Evolutionary conservation across 2,888 invertebrate genomes (phyloP).

Genomic region (Dynastes maya): DNA sequence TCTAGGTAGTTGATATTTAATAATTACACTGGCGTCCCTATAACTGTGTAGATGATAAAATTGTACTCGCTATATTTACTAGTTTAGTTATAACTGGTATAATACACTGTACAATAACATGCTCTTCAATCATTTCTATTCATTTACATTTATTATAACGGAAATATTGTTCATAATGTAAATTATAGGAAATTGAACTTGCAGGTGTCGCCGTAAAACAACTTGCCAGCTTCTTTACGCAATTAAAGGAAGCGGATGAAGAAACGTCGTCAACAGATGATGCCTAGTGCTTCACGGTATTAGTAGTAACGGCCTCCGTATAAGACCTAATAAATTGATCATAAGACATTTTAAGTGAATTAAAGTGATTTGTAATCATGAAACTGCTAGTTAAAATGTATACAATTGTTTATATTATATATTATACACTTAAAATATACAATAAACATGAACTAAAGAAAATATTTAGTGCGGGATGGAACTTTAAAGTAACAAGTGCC

Average conservation of each 20-base stretch:
- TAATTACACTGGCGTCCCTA: slow-evolving; percentile 46
- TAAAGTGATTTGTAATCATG: slow-evolving; percentile 58
- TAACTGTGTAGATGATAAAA: slow-evolving; percentile 52
- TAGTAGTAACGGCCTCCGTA: slow-evolving; percentile 50
- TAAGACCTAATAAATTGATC: slow-evolving; percentile 53
- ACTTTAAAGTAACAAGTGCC: slow-evolving; percentile 60
- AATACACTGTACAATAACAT: slow-evolving; percentile 40
- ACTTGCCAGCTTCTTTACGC: slow-evolving; percentile 82
- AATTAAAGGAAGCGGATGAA: slow-evolving; percentile 79
- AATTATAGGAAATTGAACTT: not conserved
- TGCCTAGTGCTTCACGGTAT: slow-evolving; percentile 50
- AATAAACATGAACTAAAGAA: slow-evolving; percentile 60
- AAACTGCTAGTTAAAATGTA: slow-evolving; percentile 68
- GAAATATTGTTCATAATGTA: too few relatives aligned
- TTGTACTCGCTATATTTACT: slow-evolving; percentile 53
- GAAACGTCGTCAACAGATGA: slow-evolving; percentile 66
- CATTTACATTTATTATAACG: too few relatives aligned
- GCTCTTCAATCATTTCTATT: too few relatives aligned
- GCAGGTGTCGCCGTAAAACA: slow-evolving; percentile 82
- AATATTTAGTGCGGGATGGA: slow-evolving; percentile 59
- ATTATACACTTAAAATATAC: slow-evolving; percentile 65
- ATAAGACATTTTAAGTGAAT: slow-evolving; percentile 59
- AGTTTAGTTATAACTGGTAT: slow-evolving; percentile 40
- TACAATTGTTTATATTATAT: slow-evolving; percentile 70
- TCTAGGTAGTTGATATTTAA: slow-evolving; percentile 20